Base-by-base conservation (phyloP, 1,140 invertebrate genomes). In the Drosophila gunungcola region DNA sequence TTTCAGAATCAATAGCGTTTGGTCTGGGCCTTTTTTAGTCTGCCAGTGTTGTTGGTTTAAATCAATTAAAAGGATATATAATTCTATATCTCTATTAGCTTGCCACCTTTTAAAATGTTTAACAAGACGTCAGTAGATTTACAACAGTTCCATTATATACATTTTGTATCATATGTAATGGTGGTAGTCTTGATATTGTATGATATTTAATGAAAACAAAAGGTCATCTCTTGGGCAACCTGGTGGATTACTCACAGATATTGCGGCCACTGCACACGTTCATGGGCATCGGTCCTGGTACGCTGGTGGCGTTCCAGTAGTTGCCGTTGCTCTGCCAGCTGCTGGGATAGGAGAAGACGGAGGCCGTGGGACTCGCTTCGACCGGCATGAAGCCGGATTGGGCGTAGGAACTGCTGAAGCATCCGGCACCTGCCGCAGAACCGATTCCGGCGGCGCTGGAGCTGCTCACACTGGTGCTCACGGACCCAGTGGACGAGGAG, bases 321-420 rank as follows among this genome's bases (percentile, higher is more conserved):
- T 88, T 84, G 21, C 75, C 77, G 41, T 91, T 91, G 54, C 82
- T 76, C 55, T 91, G 90, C 91, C 90, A 91, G 56, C 82, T 82
- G 51, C 76, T 75, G 11, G 91, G 88, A 56, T 92, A 92, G 1
- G 90, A 91, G 51, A 91, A 92, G 2, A 91, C 86, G 13, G 91
- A 79, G 12, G 91, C 64, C 27, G 83, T 91, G 2, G 88, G 77
- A 63, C 86, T 86, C 25, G 82, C 69, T 10, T 92, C 91, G n/a
- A 92, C 78, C 6, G 91, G 82, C 74, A 92, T 73, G 53, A 91
- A 92, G 38, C 90, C 73, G 1, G 91, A 79, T 32, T 92, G 91
- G 12, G 91, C 77, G 46, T 92, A 91, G 85, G 91, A 90, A 88
- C 90, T 91, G 57, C 75, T 74, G 43, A 73, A 81, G 62, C 74